Evolutionary conservation across 1,140 invertebrate genomes (phyloP), one percentile per base, ranked within the genome.

Genomic region (Galendromus occidentalis): DNA sequence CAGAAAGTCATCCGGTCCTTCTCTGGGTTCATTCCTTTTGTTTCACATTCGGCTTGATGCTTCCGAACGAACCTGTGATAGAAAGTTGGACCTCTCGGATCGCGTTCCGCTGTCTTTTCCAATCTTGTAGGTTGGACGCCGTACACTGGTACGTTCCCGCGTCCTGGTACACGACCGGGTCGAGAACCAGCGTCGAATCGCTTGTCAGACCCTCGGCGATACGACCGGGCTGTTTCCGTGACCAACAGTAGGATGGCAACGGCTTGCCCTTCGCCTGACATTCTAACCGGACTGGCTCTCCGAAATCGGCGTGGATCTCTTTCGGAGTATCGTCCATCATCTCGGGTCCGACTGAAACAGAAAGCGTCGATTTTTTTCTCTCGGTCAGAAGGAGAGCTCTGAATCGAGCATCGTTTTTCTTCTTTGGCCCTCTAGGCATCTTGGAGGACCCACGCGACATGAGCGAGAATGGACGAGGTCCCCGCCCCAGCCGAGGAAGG

Each of bases 271-370:
- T 83, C 73, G 82, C 84, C 59, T 86, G 85, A 75, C 87, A 90
- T 69, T 87, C 85, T 17, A 90, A 77, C 63, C 86, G 86, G 2
- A 89, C 86, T 42, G 85, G 85, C 9, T 86, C 87, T 29, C 87
- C 87, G 20, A 90, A 79, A 45, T 84, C 84, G 14, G 88, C 86
- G 70, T 89, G 86, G 68, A 86, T 78, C 72, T 84, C 81, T 18
- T 77, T 75, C 12, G 80, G 76, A 66, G 83, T 82, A 42, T 72
- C 69, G 65, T 71, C 66, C 65, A 71, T 67, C 51, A 72, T 72
- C 44, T 69, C 69, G 25, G 71, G 69, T 45, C 71, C 72, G 68
- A 71, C 72, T 73, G 67, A 55, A 69, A 55, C 44, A 68, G 64
- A 64, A 66, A 64, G 64, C 4, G 55, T 18, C n/a, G 30, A 65